Evolutionary conservation across 2,888 invertebrate genomes (phyloP).

Genomic region (Dysmachus trigonus): DNA sequence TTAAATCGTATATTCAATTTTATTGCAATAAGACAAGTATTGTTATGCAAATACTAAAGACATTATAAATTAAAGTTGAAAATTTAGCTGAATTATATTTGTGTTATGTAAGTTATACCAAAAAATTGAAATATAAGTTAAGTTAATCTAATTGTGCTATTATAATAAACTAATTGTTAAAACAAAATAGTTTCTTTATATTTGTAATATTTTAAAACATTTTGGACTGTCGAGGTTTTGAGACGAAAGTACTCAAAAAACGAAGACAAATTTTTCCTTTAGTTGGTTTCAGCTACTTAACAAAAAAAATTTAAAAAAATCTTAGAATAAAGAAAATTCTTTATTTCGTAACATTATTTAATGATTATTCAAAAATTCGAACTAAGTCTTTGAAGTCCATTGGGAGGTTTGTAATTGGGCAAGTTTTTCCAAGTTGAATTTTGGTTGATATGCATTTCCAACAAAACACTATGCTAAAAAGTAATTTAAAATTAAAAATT

Average conservation of each 20-base stretch:
- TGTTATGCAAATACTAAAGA: slow-evolving; percentile 16
- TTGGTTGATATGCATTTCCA: background rate
- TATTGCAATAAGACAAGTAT: slow-evolving; percentile 14
- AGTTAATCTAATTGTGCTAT: background rate
- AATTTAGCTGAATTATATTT: background rate
- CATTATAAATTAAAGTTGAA: background rate
- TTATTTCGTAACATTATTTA: too few species aligned
- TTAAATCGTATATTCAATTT: background rate
- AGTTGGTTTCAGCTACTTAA: too few species aligned
- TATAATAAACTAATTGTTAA: background rate
- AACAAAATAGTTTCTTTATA: too few species aligned
- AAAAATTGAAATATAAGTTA: background rate
- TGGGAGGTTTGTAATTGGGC: background rate
- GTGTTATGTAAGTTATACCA: background rate
- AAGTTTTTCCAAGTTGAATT: background rate
- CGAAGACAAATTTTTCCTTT: too few species aligned
- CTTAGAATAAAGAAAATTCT: too few species aligned
- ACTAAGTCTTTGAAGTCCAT: background rate
- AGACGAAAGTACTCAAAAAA: too few species aligned
- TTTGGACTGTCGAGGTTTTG: too few species aligned
- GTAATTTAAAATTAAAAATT: background rate
- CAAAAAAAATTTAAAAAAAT: too few species aligned
- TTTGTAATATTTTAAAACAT: too few species aligned
- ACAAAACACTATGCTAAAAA: background rate
- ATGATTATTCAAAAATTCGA: background rate